Evolutionary conservation across 2,113 vertebrate species (phyloP).

Genomic region (Burhinus oedicnemus): DNA sequence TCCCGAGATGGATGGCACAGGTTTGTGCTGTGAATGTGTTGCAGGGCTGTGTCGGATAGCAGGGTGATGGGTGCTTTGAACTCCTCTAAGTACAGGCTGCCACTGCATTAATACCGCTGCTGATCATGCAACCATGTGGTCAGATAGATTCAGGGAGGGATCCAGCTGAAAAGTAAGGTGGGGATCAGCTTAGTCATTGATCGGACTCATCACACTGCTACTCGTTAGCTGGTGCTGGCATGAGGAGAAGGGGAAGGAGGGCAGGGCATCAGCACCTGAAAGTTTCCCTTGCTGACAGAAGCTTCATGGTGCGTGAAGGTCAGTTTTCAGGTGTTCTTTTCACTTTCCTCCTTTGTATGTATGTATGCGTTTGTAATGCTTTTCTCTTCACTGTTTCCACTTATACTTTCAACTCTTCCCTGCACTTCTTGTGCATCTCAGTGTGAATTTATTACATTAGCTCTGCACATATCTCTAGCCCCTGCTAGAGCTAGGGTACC

Average conservation of each 20-base stretch:
- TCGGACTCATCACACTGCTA: neutral
- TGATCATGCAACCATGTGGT: rapidly evolving
- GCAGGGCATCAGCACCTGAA: neutral
- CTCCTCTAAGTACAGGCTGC: neutral
- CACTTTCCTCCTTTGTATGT: neutral
- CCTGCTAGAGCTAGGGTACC: neutral
- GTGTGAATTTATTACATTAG: neutral
- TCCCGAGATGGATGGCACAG: neutral
- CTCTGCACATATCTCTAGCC: neutral
- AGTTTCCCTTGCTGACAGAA: neutral
- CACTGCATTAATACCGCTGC: neutral
- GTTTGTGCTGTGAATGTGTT: neutral
- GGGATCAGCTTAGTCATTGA: neutral
- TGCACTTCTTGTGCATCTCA: neutral
- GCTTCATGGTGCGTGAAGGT: neutral
- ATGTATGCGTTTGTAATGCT: neutral
- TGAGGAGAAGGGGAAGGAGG: neutral
- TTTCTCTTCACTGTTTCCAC: neutral
- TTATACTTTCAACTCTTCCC: neutral
- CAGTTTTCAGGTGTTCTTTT: neutral
- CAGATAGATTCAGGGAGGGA: neutral
- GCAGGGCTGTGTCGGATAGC: neutral
- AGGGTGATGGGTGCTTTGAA: neutral
- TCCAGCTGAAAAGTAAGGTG: neutral
- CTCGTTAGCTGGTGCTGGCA: neutral